These are phyloP conservation scores for Drosophila orosa DNA, from an alignment of 1,140 invertebrate species.

Conservation along the genomic window DNA sequence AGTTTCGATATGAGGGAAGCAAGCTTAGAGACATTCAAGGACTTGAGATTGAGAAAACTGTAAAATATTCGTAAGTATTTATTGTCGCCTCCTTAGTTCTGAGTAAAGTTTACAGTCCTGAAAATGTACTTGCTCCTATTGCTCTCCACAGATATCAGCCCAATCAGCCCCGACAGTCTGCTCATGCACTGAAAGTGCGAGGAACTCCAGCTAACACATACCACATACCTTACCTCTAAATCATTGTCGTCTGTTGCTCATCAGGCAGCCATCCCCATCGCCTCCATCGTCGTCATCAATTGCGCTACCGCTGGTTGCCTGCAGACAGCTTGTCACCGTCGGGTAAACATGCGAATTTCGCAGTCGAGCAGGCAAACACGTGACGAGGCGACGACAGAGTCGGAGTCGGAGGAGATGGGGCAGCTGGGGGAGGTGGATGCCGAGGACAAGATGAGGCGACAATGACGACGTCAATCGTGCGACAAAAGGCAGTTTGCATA, in stretches of 20 bases:
- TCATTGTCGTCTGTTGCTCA: slow-evolving; percentile 79
- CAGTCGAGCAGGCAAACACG: slow-evolving; percentile 81
- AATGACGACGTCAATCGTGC: slow-evolving; percentile 76
- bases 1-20: slow-evolving; percentile 6
- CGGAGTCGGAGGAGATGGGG: slow-evolving; percentile 24
- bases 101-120: slow-evolving; percentile 29
- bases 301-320: slow-evolving; percentile 64
- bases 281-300: slow-evolving; percentile 80
- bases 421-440: slow-evolving; percentile 14
- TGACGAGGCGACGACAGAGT: slow-evolving; percentile 51
- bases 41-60: slow-evolving; percentile 7
- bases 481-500: slow-evolving; percentile 76
- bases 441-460: slow-evolving; percentile 59
- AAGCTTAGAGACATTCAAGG: slow-evolving; percentile 2
- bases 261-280: slow-evolving; percentile 45
- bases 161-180: slow-evolving; percentile 42
- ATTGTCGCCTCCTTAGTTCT: slow-evolving; percentile 27
- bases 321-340: slow-evolving; percentile 82
- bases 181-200: slow-evolving; percentile 16
- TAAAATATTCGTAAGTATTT: slow-evolving; percentile 61
- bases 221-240: slow-evolving; percentile 61
- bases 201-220: slow-evolving; percentile 30
- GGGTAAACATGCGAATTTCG: slow-evolving; percentile 81
- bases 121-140: neutral
- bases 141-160: slow-evolving; percentile 41